Conservation (phyloP, 1,140 invertebrate species). For the Leptinotarsa undecemlineata region DNA sequence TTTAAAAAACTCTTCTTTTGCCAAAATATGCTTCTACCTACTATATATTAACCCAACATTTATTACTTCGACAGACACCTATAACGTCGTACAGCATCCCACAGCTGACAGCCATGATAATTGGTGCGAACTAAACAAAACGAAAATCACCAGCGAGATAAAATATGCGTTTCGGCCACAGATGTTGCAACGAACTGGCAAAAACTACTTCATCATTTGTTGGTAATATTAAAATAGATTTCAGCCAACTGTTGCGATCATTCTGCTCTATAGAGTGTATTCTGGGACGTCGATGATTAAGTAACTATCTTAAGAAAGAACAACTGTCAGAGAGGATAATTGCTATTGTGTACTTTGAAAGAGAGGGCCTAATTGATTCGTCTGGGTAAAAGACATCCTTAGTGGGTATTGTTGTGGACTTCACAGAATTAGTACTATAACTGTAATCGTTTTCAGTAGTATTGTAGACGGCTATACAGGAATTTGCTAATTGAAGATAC, state of each 20-base stretch:
- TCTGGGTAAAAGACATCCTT: constrained; percentile 1
- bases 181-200: constrained; percentile 32
- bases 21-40: neutral
- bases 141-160: constrained; percentile 39
- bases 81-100: constrained; percentile 33
- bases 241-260: constrained; percentile 31
- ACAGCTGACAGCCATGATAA: constrained; percentile 43
- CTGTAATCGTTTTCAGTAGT: no score
- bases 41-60: neutral
- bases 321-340: constrained; percentile 18
- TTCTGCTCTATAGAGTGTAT: neutral
- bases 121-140: constrained; percentile 42
- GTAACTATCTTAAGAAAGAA: neutral
- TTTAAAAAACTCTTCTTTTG: no score
- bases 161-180: constrained; percentile 36
- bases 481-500: no score
- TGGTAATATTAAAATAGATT: constrained; percentile 14
- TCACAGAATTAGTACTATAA: no score
- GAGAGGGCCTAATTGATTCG: constrained; percentile 11
- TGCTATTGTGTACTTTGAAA: neutral
- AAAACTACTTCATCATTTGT: constrained; percentile 24
- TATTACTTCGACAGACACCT: constrained; percentile 30
- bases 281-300: neutral
- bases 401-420: neutral
- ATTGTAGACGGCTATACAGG: no score